Evolutionary conservation across 2,797 vertebrate genomes (phyloP).

Genomic region (Dromococcyx pavoninus): DNA sequence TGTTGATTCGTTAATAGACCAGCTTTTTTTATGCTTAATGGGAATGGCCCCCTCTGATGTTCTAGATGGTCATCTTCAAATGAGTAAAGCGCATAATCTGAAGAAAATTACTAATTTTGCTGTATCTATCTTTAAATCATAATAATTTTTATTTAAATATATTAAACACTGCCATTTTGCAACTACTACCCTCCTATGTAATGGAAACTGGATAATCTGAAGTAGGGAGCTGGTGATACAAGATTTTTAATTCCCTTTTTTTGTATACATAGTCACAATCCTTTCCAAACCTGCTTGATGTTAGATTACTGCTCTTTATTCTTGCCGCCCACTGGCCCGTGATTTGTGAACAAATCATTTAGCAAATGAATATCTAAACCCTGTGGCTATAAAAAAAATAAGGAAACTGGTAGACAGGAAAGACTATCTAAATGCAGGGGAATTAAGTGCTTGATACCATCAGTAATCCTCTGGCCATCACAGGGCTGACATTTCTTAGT

Average conservation of each 20-base stretch:
- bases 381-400: neutral
- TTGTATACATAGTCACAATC: neutral
- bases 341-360: neutral
- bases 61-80: neutral
- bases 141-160: neutral
- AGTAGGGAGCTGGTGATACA: neutral
- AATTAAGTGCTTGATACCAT: neutral
- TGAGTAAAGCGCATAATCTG: neutral
- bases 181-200: accelerated
- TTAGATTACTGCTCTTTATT: neutral
- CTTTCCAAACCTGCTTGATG: neutral
- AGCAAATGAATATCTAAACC: neutral
- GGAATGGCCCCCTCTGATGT: neutral
- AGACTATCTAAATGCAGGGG: neutral
- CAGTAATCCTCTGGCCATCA: neutral
- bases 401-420: neutral
- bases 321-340: accelerated
- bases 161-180: neutral
- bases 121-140: neutral
- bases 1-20: neutral
- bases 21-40: neutral
- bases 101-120: neutral
- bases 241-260: neutral
- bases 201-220: neutral
- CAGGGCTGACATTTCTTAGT: neutral